Evolutionary conservation across 2,797 vertebrate species (phyloP).

Genomic region (Streptopelia turtur): DNA sequence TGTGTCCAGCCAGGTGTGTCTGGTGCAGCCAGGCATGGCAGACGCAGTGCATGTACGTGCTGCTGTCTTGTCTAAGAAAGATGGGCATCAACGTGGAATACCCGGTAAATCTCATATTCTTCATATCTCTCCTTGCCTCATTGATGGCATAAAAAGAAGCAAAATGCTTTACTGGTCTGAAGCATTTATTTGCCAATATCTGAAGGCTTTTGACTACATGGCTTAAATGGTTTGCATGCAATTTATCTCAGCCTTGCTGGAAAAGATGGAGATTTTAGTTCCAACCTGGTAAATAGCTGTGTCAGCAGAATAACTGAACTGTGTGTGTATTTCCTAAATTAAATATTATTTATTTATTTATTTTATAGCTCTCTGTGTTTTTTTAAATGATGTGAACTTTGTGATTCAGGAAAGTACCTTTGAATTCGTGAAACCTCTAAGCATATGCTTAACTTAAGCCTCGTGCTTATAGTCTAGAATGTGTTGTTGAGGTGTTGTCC

Average conservation of each 20-base stretch:
- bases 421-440: neutral
- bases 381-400: neutral
- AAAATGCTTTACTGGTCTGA: neutral
- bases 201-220: neutral
- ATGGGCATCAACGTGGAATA: neutral
- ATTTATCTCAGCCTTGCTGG: neutral
- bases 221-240: neutral
- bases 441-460: neutral
- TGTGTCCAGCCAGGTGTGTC: neutral
- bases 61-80: neutral
- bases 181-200: neutral
- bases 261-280: neutral
- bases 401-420: neutral
- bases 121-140: neutral
- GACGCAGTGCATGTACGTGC: accelerated
- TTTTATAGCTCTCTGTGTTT: neutral
- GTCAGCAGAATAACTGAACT: neutral
- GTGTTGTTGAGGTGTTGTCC: neutral
- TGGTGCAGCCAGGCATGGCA: neutral
- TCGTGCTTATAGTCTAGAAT: neutral
- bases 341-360: neutral
- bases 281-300: neutral
- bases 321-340: neutral
- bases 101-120: neutral
- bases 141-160: neutral